Evolutionary conservation across 2,113 vertebrate genomes (phyloP).

Genomic region (Accipiter cooperii): DNA sequence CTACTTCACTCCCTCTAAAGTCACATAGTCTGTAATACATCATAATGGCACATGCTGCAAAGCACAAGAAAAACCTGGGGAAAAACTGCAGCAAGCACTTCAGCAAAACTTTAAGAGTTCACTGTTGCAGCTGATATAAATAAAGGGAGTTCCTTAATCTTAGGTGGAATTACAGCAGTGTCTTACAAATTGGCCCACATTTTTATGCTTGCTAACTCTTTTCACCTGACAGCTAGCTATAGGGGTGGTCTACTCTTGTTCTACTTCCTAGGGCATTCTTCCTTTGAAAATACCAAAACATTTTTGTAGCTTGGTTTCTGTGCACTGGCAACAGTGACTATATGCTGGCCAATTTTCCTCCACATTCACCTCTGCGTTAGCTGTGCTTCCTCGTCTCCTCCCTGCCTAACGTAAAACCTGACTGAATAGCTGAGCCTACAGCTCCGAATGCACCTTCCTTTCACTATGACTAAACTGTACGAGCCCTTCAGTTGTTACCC

Average conservation of each 20-base stretch:
- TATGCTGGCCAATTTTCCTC: rapidly evolving
- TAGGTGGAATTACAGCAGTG: neutral
- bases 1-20: neutral
- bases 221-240: neutral
- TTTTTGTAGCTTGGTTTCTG: neutral
- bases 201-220: neutral
- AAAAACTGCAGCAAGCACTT: neutral
- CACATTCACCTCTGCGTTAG: neutral
- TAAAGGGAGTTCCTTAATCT: neutral
- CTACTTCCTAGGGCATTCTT: neutral
- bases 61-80: neutral
- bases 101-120: neutral
- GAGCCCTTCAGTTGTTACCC: neutral
- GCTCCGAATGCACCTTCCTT: neutral
- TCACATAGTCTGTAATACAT: neutral
- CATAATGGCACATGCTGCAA: neutral
- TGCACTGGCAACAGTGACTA: neutral
- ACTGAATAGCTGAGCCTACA: neutral
- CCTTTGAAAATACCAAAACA: neutral
- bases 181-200: neutral
- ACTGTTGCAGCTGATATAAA: neutral
- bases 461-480: neutral
- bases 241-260: neutral
- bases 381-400: neutral
- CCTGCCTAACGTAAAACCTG: neutral